These are phyloP conservation scores for Ceriagrion tenellum DNA, from an alignment of 2,888 invertebrate genomes.

Conservation along the genomic window DNA sequence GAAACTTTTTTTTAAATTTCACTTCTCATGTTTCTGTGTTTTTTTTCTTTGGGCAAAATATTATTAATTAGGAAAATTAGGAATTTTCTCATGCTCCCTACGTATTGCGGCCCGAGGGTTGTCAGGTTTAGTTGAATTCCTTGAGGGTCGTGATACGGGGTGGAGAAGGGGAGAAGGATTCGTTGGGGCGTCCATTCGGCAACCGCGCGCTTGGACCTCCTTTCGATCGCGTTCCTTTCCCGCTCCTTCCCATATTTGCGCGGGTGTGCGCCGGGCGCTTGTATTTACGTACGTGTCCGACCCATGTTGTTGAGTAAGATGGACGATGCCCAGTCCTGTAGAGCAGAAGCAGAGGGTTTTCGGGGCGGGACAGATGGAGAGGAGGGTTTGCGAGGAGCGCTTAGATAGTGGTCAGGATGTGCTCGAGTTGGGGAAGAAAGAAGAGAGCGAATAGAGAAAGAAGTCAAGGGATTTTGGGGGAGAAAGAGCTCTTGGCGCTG, in stretches of 20 bases:
- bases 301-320: constrained; percentile 55
- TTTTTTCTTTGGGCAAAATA: too few relatives aligned
- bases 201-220: background rate
- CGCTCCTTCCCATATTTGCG: background rate
- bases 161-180: background rate
- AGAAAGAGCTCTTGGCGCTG: background rate
- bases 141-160: background rate
- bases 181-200: background rate
- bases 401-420: background rate
- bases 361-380: background rate
- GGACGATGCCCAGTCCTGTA: constrained; percentile 13
- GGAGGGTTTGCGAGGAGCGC: background rate
- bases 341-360: too few relatives aligned
- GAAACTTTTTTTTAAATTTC: too few relatives aligned
- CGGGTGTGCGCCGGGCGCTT: background rate
- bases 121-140: background rate
- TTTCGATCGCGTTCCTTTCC: constrained; percentile 14
- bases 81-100: too few relatives aligned
- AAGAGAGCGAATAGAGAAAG: background rate
- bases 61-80: too few relatives aligned
- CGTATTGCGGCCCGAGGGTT: too few relatives aligned
- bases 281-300: background rate
- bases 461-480: background rate
- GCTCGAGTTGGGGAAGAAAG: background rate
- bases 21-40: too few relatives aligned